A percentile compares a stretch with the other conserved stretches of the same genome.
phyloP scores from a whole-genome alignment of 1,140 invertebrate genomes.

The Trachymyrmex cornetzi region DNA sequence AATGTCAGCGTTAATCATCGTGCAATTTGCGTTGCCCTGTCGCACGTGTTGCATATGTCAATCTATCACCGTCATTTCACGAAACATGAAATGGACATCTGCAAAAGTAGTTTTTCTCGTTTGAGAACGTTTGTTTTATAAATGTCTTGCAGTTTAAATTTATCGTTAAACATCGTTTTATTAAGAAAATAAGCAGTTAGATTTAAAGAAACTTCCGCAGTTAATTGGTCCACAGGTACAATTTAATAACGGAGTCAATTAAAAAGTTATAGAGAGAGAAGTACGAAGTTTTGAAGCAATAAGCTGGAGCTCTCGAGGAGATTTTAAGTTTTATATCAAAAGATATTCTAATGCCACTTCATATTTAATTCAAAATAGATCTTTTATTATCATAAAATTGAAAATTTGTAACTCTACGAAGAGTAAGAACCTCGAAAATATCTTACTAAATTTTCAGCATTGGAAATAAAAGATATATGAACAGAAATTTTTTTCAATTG shows the following conservation, averaged over 20 bases:
- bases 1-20: constrained; percentile 14
- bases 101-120: background rate
- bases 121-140: constrained; percentile 15
- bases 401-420: constrained; percentile 13
- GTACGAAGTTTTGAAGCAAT: constrained; percentile 21
- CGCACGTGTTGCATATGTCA: background rate
- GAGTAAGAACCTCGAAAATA: background rate
- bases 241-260: constrained; percentile 45
- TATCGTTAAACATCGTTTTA: constrained; percentile 16
- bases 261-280: constrained; percentile 37
- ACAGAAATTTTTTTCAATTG: background rate
- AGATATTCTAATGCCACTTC: constrained; percentile 27
- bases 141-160: constrained; percentile 19
- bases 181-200: constrained; percentile 36
- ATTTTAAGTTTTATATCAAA: constrained; percentile 15
- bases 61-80: constrained; percentile 14
- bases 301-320: background rate
- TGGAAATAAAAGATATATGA: background rate
- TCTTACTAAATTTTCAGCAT: background rate
- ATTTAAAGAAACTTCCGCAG: constrained; percentile 41
- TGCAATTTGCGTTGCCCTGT: constrained; percentile 3
- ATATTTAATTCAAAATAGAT: constrained; percentile 18
- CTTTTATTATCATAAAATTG: constrained; percentile 20
- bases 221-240: constrained; percentile 35
- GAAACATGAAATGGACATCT: background rate